Base-by-base conservation (phyloP, 2,797 vertebrate genomes). In the Phataginus tetradactyla region DNA sequence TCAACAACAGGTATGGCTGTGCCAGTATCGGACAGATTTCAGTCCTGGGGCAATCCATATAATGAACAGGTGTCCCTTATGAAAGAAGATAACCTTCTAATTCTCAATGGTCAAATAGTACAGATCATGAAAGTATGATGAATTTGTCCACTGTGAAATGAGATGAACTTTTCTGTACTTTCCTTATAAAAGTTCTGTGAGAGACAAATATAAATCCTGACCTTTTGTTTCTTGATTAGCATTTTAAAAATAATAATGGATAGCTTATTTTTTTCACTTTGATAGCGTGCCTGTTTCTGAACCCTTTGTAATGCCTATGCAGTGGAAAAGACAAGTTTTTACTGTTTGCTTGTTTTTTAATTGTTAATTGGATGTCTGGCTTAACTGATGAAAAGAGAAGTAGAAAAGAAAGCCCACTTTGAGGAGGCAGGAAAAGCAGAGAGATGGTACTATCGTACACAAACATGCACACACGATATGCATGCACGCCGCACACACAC, bases 241-340 rank as follows among this genome's bases (percentile, higher is more conserved):
- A 88, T 66, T 79, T 61, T 3, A 77, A 53, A 87, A 57, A 85
- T 71, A 85, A 84, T 42, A 90, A 84, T 34, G 12, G 45, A 45
- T 13, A 91, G 57, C 68, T 92, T 86, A 57, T 8, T 75, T 25
- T 66, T 96, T 97, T 71, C 49, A 91, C 39, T 92, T 84, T 84
- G 71, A 85, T 5, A 53, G 1, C 64, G 21, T 57, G 71, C 14
- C 23, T 80, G 2, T 92, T 95, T 90, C 66, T 87, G 90, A 96
- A 85, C 27, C 1, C 25, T 80, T 77, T 93, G 57, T 83, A 23
- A 81, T 68, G 80, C 23, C 14, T 78, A 10, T 21, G 18, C 34
- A 78, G 45, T 85, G 27, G 64, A 88, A 85, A 88, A 59, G 29
- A 86, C 13, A 89, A 18, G 9, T 15, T 86, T 93, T 91, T 79